phyloP scores from a whole-genome alignment of 2,888 invertebrate genomes.

The Elysia crispata region DNA sequence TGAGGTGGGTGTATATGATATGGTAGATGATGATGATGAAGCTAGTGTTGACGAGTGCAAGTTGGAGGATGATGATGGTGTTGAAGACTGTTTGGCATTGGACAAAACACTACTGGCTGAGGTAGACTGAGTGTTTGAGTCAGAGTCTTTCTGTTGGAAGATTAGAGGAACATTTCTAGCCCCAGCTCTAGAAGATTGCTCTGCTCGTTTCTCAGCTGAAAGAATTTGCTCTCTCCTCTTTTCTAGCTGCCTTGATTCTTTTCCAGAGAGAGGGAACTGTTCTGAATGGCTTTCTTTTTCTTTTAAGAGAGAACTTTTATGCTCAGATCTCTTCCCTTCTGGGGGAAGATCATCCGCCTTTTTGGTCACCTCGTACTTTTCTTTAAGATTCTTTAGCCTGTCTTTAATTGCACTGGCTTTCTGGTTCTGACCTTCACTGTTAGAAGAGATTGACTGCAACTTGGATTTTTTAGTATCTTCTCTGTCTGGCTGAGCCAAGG shows the following conservation, averaged over 20 bases:
- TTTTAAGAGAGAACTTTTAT: too few species aligned
- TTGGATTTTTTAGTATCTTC: conserved; percentile 46
- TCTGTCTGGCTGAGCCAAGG: conserved; percentile 40
- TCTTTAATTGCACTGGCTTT: conserved; percentile 9
- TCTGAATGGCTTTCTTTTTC: too few species aligned
- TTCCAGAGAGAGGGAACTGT: conserved; percentile 35
- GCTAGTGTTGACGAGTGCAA: neutral
- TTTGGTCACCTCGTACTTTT: neutral
- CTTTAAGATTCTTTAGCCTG: conserved; percentile 31
- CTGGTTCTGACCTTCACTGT: neutral
- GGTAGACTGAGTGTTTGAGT: neutral
- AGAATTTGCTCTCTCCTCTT: conserved; percentile 33
- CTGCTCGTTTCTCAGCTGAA: conserved; percentile 12
- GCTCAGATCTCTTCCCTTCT: too few species aligned
- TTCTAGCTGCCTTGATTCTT: conserved; percentile 35
- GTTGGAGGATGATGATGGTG: neutral
- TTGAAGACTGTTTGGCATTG: neutral
- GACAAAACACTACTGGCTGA: conserved; percentile 3
- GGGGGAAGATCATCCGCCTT: conserved; percentile 16
- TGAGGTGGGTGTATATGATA: too few species aligned
- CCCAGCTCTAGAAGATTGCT: neutral
- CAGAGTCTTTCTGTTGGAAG: conserved; percentile 32
- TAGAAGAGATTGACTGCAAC: conserved; percentile 25
- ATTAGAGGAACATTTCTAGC: conserved; percentile 37
- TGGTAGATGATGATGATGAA: neutral